phyloP scores from a whole-genome alignment of 2,888 invertebrate genomes.

The Scaptomyza caliginosa region DNA sequence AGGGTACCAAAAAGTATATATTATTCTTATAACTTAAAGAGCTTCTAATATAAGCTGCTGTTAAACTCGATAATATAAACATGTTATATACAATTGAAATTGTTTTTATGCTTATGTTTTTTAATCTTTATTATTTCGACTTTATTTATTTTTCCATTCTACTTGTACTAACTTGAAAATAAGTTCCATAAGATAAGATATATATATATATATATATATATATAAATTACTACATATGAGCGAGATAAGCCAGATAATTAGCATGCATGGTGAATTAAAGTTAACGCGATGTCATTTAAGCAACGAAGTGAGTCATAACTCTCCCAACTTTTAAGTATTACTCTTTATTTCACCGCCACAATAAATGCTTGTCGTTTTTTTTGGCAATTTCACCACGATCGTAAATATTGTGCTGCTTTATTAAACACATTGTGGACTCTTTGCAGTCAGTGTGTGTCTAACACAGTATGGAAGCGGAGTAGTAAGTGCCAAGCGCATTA shows the following conservation, averaged over 20 bases:
- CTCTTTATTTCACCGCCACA: background rate
- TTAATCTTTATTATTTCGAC: background rate
- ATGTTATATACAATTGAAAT: background rate
- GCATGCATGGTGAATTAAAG: background rate
- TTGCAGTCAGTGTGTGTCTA: background rate
- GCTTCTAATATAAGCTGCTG: background rate
- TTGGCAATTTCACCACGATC: background rate
- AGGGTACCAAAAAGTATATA: background rate
- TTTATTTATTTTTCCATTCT: background rate
- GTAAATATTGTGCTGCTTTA: background rate
- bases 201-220: no score
- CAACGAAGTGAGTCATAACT: background rate
- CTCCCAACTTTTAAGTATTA: background rate
- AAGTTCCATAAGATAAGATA: background rate
- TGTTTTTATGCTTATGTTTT: background rate
- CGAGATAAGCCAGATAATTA: background rate
- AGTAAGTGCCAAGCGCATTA: constrained; percentile 17
- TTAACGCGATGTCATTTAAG: background rate
- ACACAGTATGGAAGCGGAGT: constrained; percentile 40
- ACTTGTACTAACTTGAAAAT: background rate
- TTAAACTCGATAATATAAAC: background rate
- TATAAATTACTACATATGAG: background rate
- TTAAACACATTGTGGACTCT: background rate
- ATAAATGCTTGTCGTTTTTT: no score
- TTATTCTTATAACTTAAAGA: background rate